phyloP scores from a whole-genome alignment of 92 coral and sea anemone genomes.

The Blastomussa wellsi region DNA sequence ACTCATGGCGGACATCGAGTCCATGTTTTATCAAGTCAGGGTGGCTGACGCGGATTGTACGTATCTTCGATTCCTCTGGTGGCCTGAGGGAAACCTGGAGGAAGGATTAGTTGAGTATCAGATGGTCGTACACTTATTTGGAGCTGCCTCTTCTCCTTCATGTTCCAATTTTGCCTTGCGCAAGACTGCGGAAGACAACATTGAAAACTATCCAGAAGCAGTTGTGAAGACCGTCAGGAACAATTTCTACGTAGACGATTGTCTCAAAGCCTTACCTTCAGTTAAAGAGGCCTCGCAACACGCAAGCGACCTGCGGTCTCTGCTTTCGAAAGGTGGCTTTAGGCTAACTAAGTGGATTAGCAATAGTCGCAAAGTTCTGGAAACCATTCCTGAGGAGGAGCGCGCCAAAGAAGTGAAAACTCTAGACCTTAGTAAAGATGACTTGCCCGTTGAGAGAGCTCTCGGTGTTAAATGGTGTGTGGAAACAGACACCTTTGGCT shows the following conservation, averaged over 20 bases:
- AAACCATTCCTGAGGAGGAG: neutral
- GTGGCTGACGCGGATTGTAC: constrained; percentile 12
- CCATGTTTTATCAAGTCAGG: constrained; percentile 31
- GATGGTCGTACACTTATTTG: constrained; percentile 24
- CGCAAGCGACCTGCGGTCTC: too few species aligned
- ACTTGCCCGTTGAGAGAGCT: constrained; percentile 25
- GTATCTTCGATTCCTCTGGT: constrained; percentile 39
- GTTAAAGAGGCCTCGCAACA: too few species aligned
- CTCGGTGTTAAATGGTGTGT: constrained; percentile 30
- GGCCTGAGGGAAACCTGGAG: constrained; percentile 34
- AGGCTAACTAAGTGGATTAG: too few species aligned
- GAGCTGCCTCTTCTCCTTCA: too few species aligned
- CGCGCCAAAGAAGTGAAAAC: neutral
- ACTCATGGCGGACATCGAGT: constrained; percentile 28
- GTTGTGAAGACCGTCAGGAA: neutral
- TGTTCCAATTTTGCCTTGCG: neutral
- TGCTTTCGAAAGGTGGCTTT: too few species aligned
- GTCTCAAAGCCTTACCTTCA: too few species aligned
- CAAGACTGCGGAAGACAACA: too few species aligned
- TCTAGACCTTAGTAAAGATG: constrained; percentile 15
- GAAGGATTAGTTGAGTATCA: constrained; percentile 14
- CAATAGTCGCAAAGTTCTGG: too few species aligned
- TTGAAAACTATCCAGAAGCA: too few species aligned
- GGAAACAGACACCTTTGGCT: constrained; percentile 20
- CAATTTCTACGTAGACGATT: too few species aligned